Conservation (phyloP, 2,797 vertebrate species). For the Channa striata region DNA sequence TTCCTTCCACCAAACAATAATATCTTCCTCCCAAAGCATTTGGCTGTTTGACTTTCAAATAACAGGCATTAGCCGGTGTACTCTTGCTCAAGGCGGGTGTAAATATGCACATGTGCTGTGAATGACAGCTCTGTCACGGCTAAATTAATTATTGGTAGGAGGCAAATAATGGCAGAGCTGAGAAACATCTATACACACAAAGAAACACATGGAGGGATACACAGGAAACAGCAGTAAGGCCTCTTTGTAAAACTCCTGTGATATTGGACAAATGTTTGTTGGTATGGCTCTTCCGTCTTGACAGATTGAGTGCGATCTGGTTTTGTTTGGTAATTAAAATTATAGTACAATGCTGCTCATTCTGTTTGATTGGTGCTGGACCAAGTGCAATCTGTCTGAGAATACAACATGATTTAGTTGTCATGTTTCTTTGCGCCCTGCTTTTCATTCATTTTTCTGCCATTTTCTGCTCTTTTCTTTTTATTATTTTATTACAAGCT, state of each 20-base stretch:
- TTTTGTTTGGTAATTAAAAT: slow-evolving; percentile 84
- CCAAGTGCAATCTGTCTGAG: slow-evolving; percentile 66
- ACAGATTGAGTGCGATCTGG: slow-evolving; percentile 79
- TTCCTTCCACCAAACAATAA: slow-evolving; percentile 80
- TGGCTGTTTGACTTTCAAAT: slow-evolving; percentile 86
- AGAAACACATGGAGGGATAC: slow-evolving; percentile 83
- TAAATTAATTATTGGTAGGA: slow-evolving; percentile 85
- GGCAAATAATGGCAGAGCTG: slow-evolving; percentile 82
- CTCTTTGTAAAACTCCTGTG: slow-evolving; percentile 73
- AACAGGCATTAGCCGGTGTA: slow-evolving; percentile 82
- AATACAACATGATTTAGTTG: slow-evolving; percentile 66
- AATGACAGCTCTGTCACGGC: slow-evolving; percentile 84
- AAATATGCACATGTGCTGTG: slow-evolving; percentile 84
- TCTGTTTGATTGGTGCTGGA: slow-evolving; percentile 70
- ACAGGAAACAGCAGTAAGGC: slow-evolving; percentile 81
- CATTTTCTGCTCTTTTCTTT: slow-evolving; percentile 43
- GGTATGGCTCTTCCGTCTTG: slow-evolving; percentile 76
- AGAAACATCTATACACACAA: slow-evolving; percentile 84
- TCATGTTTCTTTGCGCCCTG: slow-evolving; percentile 55
- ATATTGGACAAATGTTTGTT: slow-evolving; percentile 86
- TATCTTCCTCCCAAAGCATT: slow-evolving; percentile 81
- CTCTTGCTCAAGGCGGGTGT: slow-evolving; percentile 83
- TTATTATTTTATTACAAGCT: slow-evolving; percentile 31
- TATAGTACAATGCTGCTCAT: slow-evolving; percentile 67
- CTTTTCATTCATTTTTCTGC: slow-evolving; percentile 67